A percentile compares a stretch with the other conserved stretches of the same genome.
phyloP scores from a whole-genome alignment of 2,113 vertebrate species.

The Cyprinodon tularosa region DNA sequence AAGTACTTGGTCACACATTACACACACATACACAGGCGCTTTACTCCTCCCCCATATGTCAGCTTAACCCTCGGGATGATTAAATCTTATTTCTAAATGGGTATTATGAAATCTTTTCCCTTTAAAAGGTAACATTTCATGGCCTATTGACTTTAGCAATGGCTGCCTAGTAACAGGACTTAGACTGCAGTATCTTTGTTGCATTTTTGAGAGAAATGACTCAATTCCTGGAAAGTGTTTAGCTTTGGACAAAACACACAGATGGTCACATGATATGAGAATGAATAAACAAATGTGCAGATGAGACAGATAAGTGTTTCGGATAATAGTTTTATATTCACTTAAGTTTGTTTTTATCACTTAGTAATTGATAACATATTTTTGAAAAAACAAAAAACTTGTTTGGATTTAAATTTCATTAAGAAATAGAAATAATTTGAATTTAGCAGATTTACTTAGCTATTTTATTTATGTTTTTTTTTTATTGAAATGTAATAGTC shows the following conservation, averaged over 20 bases:
- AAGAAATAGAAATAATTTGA: no score
- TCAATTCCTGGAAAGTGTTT: slow-evolving; percentile 22
- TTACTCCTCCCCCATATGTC: not conserved
- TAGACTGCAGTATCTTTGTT: slow-evolving; percentile 1
- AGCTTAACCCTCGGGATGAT: slow-evolving; percentile 14
- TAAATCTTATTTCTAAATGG: not conserved
- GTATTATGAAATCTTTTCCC: slow-evolving; percentile 14
- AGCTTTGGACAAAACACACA: not conserved
- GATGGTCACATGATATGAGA: slow-evolving; percentile 10
- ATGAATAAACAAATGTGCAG: slow-evolving; percentile 10
- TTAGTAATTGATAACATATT: no score
- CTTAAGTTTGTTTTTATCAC: no score
- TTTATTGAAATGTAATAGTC: no score
- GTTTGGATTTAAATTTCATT: no score
- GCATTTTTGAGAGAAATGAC: not conserved
- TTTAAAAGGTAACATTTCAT: slow-evolving; percentile 1
- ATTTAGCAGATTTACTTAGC: no score
- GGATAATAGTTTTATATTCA: no score
- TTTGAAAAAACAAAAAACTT: no score
- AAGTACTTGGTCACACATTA: not conserved
- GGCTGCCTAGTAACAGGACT: slow-evolving; percentile 2
- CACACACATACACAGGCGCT: not conserved
- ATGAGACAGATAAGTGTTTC: not conserved
- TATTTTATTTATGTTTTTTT: no score
- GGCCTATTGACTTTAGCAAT: slow-evolving; percentile 11